Conservation (phyloP, 2,113 vertebrate species). For the Ascaphus truei region DNA sequence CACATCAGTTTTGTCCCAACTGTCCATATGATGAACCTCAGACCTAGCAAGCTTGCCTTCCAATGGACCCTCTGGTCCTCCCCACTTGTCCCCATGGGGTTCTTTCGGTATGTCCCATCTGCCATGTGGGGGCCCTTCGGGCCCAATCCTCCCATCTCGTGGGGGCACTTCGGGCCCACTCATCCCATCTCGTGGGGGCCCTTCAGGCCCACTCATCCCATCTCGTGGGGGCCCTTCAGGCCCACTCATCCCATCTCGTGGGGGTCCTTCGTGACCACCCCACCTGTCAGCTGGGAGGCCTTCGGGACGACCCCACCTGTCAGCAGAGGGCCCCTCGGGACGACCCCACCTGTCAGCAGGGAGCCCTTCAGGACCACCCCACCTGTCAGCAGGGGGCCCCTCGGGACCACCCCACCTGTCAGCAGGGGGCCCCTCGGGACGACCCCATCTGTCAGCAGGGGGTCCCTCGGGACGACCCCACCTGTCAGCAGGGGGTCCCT, state of each 20-base stretch:
- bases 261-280: background rate
- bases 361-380: background rate
- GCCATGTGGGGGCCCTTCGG: background rate
- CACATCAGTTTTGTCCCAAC: no score
- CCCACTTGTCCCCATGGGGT: background rate
- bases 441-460: background rate
- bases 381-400: background rate
- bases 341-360: background rate
- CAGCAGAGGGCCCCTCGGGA: background rate
- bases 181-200: background rate
- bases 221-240: background rate
- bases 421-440: background rate
- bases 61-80: no score
- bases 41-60: no score
- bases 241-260: background rate
- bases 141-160: background rate
- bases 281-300: background rate
- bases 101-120: background rate
- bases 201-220: background rate
- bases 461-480: constrained; percentile 40
- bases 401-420: background rate
- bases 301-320: background rate
- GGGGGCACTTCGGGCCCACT: background rate
- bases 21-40: no score
- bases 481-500: no score